Percentiles rank a stretch among this genome's conserved stretches.
These are phyloP conservation scores for Pogona vitticeps DNA, from an alignment of 2,113 vertebrate species.

Conservation along the genomic window DNA sequence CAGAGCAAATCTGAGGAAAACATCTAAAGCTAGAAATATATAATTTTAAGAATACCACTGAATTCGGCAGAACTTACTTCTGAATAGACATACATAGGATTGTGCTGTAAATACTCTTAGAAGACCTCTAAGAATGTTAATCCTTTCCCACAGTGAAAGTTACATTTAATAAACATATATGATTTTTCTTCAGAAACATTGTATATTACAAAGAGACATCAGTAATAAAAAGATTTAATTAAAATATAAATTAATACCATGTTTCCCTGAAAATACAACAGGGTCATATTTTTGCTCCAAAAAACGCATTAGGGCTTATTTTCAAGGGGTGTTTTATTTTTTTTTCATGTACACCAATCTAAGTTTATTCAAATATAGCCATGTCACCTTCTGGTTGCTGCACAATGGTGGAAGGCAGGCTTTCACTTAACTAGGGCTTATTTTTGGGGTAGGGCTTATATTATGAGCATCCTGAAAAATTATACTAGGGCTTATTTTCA, in stretches of 20 bases:
- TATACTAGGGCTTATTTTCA: too few species aligned
- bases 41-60: background rate
- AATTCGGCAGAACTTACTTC: background rate
- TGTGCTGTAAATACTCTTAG: background rate
- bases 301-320: too few species aligned
- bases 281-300: too few species aligned
- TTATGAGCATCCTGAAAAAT: too few species aligned
- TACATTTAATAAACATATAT: background rate
- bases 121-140: background rate
- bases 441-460: too few species aligned
- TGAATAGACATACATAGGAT: background rate
- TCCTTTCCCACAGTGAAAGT: background rate
- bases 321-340: too few species aligned
- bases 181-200: background rate
- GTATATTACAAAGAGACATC: background rate
- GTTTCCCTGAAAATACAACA: too few species aligned
- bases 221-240: constrained; percentile 14
- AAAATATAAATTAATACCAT: constrained; percentile 30
- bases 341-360: too few species aligned
- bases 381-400: too few species aligned
- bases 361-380: too few species aligned
- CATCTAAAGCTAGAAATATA: background rate
- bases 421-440: too few species aligned
- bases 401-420: too few species aligned
- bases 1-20: background rate